phyloP scores from a whole-genome alignment of 2,888 invertebrate genomes.

The Tenthredo mesomela region DNA sequence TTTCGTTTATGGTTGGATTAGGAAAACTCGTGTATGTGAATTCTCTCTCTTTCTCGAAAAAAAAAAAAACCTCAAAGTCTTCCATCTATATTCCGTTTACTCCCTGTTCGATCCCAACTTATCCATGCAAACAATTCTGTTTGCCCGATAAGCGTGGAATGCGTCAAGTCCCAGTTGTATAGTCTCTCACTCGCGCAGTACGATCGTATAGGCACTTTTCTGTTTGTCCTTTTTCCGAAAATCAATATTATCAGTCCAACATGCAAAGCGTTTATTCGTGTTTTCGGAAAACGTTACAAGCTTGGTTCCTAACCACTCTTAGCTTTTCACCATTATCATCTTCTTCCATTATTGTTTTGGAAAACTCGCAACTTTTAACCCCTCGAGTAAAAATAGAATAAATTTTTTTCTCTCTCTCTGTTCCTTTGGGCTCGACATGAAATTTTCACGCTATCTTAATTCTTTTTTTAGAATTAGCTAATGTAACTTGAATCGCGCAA shows the following conservation, averaged over 20 bases:
- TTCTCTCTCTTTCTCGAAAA: conserved; percentile 6
- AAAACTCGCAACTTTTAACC: conserved; percentile 1
- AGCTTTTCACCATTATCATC: conserved; percentile 11
- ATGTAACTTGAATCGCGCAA: not conserved
- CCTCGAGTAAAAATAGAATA: not conserved
- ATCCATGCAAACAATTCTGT: conserved; percentile 60
- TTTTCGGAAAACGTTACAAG: conserved; percentile 40
- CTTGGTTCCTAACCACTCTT: not conserved
- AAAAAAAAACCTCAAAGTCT: conserved; percentile 34
- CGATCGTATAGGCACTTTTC: conserved; percentile 14
- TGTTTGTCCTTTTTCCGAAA: conserved; percentile 47
- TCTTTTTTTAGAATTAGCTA: not conserved
- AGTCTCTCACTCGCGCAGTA: conserved; percentile 2
- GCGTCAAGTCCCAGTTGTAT: conserved; percentile 47
- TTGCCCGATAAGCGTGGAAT: conserved; percentile 59
- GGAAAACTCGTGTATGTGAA: conserved; percentile 22
- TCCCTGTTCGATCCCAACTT: conserved; percentile 53
- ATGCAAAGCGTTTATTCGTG: conserved; percentile 51
- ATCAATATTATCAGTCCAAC: conserved; percentile 52
- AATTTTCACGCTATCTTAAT: not conserved
- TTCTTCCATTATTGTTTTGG: conserved; percentile 7
- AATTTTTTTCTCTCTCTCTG: not conserved
- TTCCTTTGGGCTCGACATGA: not conserved
- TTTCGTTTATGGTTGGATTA: conserved; percentile 47
- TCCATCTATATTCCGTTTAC: conserved; percentile 19